Conservation (phyloP, 2,113 vertebrate species). For the Athene cunicularia region DNA sequence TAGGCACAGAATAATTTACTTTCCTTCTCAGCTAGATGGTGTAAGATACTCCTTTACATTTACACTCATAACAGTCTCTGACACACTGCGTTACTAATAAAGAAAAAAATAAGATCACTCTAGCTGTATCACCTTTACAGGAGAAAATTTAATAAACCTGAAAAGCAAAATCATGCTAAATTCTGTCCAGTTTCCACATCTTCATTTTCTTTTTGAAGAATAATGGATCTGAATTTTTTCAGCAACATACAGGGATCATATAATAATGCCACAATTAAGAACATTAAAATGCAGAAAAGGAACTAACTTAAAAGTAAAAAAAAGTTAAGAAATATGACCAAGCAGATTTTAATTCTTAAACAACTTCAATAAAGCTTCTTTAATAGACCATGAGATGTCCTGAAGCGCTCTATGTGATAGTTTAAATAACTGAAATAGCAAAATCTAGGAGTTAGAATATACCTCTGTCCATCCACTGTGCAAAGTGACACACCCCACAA, state of each 20-base stretch:
- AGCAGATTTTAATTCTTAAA: neutral
- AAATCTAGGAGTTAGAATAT: neutral
- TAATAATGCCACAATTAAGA: neutral
- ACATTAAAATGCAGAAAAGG: neutral
- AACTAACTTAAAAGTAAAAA: no score
- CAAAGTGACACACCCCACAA: slow-evolving; percentile 95
- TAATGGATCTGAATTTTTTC: neutral
- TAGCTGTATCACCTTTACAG: neutral
- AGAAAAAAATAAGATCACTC: neutral
- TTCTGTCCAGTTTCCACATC: neutral
- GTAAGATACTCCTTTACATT: neutral
- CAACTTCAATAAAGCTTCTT: neutral
- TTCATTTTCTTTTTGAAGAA: neutral
- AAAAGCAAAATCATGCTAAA: neutral
- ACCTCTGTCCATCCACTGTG: slow-evolving; percentile 98
- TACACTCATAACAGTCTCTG: neutral
- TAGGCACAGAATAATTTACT: neutral
- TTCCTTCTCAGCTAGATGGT: neutral
- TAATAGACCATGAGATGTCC: neutral
- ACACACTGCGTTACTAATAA: neutral
- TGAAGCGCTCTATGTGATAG: neutral
- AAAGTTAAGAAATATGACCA: neutral
- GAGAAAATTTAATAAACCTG: neutral
- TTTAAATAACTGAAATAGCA: neutral
- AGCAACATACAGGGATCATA: neutral